phyloP scores from a whole-genome alignment of 2,113 vertebrate genomes.

The Progne subis region DNA sequence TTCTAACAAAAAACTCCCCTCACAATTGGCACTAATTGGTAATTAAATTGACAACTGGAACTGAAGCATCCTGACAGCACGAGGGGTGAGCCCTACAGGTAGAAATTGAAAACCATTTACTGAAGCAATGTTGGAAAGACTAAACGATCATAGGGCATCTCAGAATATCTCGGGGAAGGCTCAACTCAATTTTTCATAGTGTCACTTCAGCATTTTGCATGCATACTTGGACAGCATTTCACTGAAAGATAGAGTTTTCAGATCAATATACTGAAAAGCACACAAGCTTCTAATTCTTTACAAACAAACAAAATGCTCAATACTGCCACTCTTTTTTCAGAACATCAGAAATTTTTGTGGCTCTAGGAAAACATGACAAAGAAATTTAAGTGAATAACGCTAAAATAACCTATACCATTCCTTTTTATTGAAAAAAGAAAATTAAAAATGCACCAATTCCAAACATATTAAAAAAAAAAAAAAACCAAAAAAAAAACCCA shows the following conservation, averaged over 20 bases:
- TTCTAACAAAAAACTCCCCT: background rate
- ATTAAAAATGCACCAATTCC: background rate
- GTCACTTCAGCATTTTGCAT: background rate
- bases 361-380: background rate
- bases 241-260: background rate
- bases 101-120: constrained; percentile 31
- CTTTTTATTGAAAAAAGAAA: background rate
- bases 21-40: constrained; percentile 52
- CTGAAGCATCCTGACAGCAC: constrained; percentile 29
- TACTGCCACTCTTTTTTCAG: background rate
- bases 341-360: background rate
- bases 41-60: constrained; percentile 53
- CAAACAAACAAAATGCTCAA: background rate
- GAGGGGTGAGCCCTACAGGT: constrained; percentile 26
- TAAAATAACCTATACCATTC: background rate
- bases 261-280: background rate
- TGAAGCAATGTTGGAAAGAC: background rate
- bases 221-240: background rate
- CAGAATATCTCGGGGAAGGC: background rate
- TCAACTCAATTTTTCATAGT: background rate
- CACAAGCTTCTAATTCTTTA: background rate
- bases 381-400: background rate
- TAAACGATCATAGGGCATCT: background rate
- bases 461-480: background rate
- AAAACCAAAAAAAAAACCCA: too few species aligned